Evolutionary conservation across 1,140 invertebrate genomes (phyloP), one percentile per base, ranked within the genome.

Genomic region (Drosophila repleta): DNA sequence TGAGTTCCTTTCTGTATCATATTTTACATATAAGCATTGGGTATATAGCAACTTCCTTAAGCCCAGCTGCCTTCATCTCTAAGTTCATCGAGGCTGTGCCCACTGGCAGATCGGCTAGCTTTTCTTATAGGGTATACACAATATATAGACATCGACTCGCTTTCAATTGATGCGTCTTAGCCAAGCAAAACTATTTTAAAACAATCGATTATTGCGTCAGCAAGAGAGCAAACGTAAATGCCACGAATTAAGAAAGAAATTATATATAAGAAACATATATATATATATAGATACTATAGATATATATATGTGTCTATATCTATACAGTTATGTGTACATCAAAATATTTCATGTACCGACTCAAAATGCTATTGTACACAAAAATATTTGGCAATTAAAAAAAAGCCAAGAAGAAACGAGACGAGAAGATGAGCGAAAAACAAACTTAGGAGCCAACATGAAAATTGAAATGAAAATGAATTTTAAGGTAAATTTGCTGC

Each of bases 171-270:
- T 51, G 46, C 21, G 32, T 21, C 24, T 32, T 18, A 18, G 11
- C 17, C 11, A 32, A 29, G 37, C 32, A 66, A 60, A 60, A 65
- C 68, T 58, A 61, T 55, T 51, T 20, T 74, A 78, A 82, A 72
- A 78, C 82, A 87, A 82, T 85, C 73, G 66, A 88, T 82, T 72
- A 71, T 82, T 85, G 63, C 82, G 82, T 88, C 82, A 87, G 79
- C 75, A 46, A 46, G 37, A 46, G 15, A 17, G 10, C 66, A 80
- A 80, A 68, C 61, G 56, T 70, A 65, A 65, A 46, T 21, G 43
- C 39, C 20, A 64, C 37, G 48, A 48, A 21, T 43, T 52, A 49
- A 46, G 46, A 68, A 51, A 53, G 49, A 55, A 66, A 17, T 49
- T 20, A 11, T 61, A 32, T 56, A 53, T 72, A 43, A 13, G 2